Percentiles rank a stretch among this genome's conserved stretches.
phyloP scores from a whole-genome alignment of 2,888 invertebrate species.

The Marronus borbonicus region DNA sequence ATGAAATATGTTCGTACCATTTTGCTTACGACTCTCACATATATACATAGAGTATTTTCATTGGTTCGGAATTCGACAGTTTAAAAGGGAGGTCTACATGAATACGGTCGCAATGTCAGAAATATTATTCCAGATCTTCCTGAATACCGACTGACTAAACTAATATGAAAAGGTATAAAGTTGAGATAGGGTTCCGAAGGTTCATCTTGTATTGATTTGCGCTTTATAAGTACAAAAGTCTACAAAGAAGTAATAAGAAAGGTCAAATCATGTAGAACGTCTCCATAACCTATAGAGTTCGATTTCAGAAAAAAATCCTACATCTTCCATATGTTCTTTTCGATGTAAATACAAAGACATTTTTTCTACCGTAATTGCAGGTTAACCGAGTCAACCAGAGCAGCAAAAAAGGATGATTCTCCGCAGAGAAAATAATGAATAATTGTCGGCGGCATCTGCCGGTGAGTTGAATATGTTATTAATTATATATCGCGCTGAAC shows the following conservation, averaged over 20 bases:
- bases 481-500: constrained; percentile 62
- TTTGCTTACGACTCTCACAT: no score
- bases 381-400: constrained; percentile 59
- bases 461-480: constrained; percentile 61
- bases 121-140: no score
- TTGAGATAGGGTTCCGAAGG: no score
- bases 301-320: constrained; percentile 3
- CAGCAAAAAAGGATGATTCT: constrained; percentile 55
- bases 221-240: no score
- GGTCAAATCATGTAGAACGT: neutral
- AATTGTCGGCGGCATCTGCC: constrained; percentile 64
- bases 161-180: no score
- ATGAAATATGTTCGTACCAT: no score
- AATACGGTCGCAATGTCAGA: no score
- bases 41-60: no score
- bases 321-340: constrained; percentile 53
- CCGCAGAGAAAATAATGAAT: constrained; percentile 56
- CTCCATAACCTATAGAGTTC: constrained; percentile 1
- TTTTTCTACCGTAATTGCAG: constrained; percentile 58
- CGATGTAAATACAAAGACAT: constrained; percentile 49
- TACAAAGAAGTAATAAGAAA: neutral
- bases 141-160: no score
- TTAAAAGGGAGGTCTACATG: no score
- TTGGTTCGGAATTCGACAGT: no score
- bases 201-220: no score